These are phyloP conservation scores for Ianthella basta DNA, from an alignment of 37 sponge, comb jelly and placozoan genomes.

Conservation along the genomic window DNA sequence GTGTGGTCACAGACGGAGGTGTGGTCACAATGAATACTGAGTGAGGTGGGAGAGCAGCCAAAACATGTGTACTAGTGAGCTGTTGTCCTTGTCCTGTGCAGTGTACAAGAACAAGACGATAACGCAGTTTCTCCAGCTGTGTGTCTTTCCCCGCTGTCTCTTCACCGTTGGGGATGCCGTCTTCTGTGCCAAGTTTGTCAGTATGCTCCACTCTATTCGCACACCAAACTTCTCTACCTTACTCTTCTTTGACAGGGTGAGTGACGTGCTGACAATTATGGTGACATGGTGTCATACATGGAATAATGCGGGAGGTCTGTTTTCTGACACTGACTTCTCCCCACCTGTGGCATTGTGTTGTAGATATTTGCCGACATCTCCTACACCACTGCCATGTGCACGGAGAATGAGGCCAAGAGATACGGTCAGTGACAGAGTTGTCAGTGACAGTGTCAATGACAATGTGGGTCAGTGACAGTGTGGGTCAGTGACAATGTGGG, in stretches of 20 bases:
- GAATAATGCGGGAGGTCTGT: too few species aligned
- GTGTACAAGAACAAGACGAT: slow-evolving; percentile 81
- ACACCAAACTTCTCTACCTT: slow-evolving; percentile 97
- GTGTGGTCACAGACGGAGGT: too few species aligned
- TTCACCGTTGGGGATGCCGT: slow-evolving; percentile 94
- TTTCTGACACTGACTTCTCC: background rate
- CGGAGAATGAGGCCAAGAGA: slow-evolving; percentile 96
- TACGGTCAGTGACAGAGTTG: slow-evolving; percentile 67
- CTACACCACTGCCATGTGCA: slow-evolving; percentile 90
- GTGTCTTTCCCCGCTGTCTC: slow-evolving; percentile 91
- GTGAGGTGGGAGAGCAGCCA: background rate
- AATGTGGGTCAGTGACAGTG: too few species aligned
- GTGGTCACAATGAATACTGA: too few species aligned
- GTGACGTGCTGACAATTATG: background rate
- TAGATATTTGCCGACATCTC: slow-evolving; percentile 95
- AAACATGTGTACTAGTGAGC: too few species aligned
- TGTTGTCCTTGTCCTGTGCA: too few species aligned
- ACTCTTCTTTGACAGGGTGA: slow-evolving; percentile 93
- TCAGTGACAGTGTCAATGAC: background rate
- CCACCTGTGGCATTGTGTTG: background rate
- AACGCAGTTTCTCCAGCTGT: slow-evolving; percentile 95
- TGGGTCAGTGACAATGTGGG: too few species aligned
- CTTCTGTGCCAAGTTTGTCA: slow-evolving; percentile 93
- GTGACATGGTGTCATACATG: background rate
- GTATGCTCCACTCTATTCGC: slow-evolving; percentile 76